Percentiles rank a stretch among this genome's conserved stretches.
These are phyloP conservation scores for Noturus placidus DNA, from an alignment of 2,113 vertebrate genomes.

Conservation along the genomic window DNA sequence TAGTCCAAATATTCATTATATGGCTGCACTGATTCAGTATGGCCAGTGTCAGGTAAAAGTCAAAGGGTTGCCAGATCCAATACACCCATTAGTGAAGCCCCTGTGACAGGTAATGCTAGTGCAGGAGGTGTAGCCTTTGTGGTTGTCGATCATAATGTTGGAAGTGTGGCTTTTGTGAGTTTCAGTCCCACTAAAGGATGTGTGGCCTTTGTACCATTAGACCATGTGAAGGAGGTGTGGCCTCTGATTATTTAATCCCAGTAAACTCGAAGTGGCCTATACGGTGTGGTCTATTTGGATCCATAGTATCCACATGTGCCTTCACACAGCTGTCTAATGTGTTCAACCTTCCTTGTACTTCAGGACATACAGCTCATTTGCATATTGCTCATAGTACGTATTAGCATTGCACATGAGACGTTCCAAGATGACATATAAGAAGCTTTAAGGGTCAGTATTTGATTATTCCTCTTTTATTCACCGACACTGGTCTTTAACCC, in stretches of 20 bases:
- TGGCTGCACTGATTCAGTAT: neutral
- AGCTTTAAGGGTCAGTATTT: neutral
- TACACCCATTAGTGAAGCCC: neutral
- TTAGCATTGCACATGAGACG: slow-evolving; percentile 44
- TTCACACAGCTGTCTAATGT: neutral
- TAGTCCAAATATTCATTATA: neutral
- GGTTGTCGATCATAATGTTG: too few species aligned
- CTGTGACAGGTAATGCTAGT: neutral
- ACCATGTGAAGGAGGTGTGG: neutral
- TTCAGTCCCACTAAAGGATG: neutral
- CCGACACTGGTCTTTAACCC: slow-evolving; percentile 17
- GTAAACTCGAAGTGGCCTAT: too few species aligned
- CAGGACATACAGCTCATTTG: slow-evolving; percentile 18
- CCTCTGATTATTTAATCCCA: neutral
- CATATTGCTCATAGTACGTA: slow-evolving; percentile 23
- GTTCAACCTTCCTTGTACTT: neutral
- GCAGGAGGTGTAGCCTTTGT: neutral
- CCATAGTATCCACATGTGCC: neutral
- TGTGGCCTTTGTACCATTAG: neutral
- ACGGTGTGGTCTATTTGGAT: neutral
- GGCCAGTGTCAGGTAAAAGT: neutral
- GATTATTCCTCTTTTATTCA: slow-evolving; percentile 19
- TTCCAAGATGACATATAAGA: neutral
- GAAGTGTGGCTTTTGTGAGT: neutral
- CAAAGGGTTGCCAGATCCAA: neutral